Percentiles rank a stretch among this genome's conserved stretches.
Conservation (phyloP, 2,888 invertebrate species). For the Troides helena region DNA sequence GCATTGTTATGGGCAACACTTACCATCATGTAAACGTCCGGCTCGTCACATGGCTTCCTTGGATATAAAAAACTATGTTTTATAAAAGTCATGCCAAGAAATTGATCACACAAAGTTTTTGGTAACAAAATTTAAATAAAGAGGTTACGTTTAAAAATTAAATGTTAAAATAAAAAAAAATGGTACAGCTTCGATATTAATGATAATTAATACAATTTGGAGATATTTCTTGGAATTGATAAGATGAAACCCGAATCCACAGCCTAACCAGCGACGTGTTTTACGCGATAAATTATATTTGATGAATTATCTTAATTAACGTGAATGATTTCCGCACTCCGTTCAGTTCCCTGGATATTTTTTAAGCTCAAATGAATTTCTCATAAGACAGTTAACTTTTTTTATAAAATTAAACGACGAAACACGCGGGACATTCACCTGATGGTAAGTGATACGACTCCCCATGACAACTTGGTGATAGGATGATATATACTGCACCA, state of each 20-base stretch:
- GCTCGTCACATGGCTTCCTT: too few species aligned
- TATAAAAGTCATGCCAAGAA: too few species aligned
- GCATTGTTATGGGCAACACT: too few species aligned
- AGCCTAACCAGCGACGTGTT: not conserved
- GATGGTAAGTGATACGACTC: too few species aligned
- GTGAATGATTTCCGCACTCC: not conserved
- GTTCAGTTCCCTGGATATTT: not conserved
- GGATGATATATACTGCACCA: too few species aligned
- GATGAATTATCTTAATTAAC: slow-evolving; percentile 16
- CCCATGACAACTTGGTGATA: too few species aligned
- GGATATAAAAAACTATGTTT: too few species aligned
- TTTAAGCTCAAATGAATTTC: not conserved
- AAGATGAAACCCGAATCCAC: not conserved
- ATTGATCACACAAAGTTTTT: too few species aligned
- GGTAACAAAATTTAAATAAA: not conserved
- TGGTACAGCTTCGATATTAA: not conserved
- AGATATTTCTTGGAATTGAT: slow-evolving; percentile 15
- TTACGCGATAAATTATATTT: slow-evolving; percentile 1
- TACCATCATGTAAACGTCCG: too few species aligned
- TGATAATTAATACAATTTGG: slow-evolving; percentile 13
- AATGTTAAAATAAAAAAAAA: not conserved
- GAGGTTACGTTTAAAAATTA: not conserved
- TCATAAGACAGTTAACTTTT: too few species aligned
- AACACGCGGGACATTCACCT: too few species aligned
- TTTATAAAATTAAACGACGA: too few species aligned